Evolutionary conservation across 2,888 invertebrate species (phyloP).

Genomic region (Oscheius sp.): DNA sequence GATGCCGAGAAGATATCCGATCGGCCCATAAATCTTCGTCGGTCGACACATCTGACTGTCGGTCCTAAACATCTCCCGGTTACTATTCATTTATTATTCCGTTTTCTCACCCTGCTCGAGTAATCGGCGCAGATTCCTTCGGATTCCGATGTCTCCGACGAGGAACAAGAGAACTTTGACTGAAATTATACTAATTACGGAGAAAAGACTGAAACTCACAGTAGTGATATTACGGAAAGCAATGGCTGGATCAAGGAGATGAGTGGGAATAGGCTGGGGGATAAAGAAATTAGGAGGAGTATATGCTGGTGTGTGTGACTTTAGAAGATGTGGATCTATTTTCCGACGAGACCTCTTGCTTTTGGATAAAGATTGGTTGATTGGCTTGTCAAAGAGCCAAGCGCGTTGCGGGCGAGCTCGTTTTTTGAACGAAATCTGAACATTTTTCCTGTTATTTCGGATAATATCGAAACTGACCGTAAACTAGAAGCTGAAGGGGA

Average conservation of each 20-base stretch:
- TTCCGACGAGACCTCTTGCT: conserved; percentile 51
- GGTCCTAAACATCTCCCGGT: neutral
- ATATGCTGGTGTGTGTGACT: conserved; percentile 16
- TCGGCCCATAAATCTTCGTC: conserved; percentile 35
- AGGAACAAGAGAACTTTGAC: conserved; percentile 35
- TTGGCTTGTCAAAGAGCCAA: conserved; percentile 39
- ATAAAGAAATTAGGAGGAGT: conserved; percentile 16
- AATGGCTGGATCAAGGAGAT: conserved; percentile 24
- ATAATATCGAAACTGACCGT: neutral
- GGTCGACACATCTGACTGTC: neutral
- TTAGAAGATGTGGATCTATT: conserved; percentile 10
- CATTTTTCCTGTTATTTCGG: neutral
- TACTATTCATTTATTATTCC: neutral
- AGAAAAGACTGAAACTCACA: neutral
- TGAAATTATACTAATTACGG: neutral
- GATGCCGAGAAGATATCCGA: conserved; percentile 9
- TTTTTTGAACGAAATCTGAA: conserved; percentile 69
- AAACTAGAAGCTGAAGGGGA: conserved; percentile 29
- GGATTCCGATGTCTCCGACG: conserved; percentile 40
- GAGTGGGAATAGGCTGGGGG: neutral
- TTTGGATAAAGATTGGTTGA: conserved; percentile 45
- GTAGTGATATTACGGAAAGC: conserved; percentile 22
- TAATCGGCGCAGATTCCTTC: conserved; percentile 48
- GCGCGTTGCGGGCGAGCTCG: conserved; percentile 72
- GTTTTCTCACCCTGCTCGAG: conserved; percentile 28